These are phyloP conservation scores for Odiellus spinosus DNA, from an alignment of 2,888 invertebrate genomes.

Conservation along the genomic window DNA sequence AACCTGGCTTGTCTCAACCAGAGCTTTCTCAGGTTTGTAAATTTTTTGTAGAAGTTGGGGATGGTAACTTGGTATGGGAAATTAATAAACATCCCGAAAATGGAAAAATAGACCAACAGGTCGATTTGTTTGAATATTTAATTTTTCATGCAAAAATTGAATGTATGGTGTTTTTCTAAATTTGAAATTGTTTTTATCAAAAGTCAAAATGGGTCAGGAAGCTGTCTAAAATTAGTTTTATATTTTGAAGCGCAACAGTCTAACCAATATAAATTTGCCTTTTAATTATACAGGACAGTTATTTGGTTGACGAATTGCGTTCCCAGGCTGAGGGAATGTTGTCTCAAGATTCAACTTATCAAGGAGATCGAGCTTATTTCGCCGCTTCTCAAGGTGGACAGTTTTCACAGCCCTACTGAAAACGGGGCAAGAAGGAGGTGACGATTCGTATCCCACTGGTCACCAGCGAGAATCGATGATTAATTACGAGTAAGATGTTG, in stretches of 20 bases:
- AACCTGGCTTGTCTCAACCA: slow-evolving; percentile 36
- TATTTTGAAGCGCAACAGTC: neutral
- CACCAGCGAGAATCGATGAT: too few species aligned
- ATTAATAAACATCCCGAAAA: too few species aligned
- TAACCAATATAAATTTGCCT: neutral
- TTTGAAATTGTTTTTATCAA: too few species aligned
- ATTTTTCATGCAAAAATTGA: too few species aligned
- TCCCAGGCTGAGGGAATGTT: slow-evolving; percentile 88
- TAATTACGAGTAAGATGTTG: too few species aligned
- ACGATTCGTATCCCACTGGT: neutral
- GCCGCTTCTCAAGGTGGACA: slow-evolving; percentile 32
- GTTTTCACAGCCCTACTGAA: slow-evolving; percentile 32
- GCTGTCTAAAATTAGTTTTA: too few species aligned
- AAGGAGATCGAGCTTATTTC: slow-evolving; percentile 39
- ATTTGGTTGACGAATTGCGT: slow-evolving; percentile 63
- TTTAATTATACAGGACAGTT: slow-evolving; percentile 55
- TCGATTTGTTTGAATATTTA: too few species aligned
- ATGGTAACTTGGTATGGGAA: too few species aligned
- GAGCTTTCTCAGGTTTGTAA: slow-evolving; percentile 32
- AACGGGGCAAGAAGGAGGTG: neutral
- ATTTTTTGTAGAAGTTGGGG: neutral
- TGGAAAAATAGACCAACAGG: too few species aligned
- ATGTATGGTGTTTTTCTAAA: too few species aligned
- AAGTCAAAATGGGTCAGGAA: neutral
- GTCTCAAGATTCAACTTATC: slow-evolving; percentile 80